Evolutionary conservation across 2,113 vertebrate species (phyloP).

Genomic region (Morone chrysops): DNA sequence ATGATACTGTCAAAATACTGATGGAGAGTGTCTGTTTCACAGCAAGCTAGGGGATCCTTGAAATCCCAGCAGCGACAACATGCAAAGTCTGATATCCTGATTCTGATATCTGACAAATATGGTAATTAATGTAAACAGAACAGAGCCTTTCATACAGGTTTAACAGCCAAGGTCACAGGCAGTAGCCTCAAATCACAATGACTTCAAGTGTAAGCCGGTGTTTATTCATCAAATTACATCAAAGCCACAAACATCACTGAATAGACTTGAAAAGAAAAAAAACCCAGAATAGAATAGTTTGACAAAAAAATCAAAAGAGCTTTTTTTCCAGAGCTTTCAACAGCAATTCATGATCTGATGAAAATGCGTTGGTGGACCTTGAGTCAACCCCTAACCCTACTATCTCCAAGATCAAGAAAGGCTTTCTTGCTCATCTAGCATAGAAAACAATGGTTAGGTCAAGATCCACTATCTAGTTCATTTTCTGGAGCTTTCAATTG

Average conservation of each 20-base stretch:
- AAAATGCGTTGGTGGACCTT: neutral
- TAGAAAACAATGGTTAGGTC: too few species aligned
- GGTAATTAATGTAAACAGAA: conserved; percentile 25
- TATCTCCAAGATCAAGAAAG: neutral
- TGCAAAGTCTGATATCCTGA: conserved; percentile 4
- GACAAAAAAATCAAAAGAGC: neutral
- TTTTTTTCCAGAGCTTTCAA: neutral
- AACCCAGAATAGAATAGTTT: neutral
- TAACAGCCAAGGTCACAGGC: neutral
- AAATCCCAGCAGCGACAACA: conserved; percentile 16
- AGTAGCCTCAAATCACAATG: neutral
- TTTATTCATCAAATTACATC: neutral
- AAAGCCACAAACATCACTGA: neutral
- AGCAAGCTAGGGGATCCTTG: neutral
- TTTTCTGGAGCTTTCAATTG: too few species aligned
- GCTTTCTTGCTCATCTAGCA: neutral
- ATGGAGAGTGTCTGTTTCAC: conserved; percentile 25
- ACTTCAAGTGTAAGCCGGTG: neutral
- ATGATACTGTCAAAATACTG: conserved; percentile 40
- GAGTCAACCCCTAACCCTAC: neutral
- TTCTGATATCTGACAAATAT: conserved; percentile 17
- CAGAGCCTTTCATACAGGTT: neutral
- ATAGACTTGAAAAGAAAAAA: neutral
- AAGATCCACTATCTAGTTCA: too few species aligned
- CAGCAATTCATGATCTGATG: neutral